Evolutionary conservation across 2,888 invertebrate species (phyloP), one percentile per base, ranked within the genome.

Genomic region (Heteropelma amictum): DNA sequence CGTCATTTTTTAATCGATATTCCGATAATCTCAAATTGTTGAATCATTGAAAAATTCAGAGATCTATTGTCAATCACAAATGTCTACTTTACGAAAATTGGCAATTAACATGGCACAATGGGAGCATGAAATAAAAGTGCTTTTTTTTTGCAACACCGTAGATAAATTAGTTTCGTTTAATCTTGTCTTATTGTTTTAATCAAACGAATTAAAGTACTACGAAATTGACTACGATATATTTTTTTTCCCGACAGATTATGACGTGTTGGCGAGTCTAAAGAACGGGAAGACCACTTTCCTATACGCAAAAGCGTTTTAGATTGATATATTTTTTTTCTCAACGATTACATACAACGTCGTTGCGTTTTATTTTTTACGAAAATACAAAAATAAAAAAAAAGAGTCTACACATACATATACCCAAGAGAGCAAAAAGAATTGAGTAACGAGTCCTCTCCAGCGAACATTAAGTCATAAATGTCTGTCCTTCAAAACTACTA

Each of bases 221-320:
- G 65, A 54, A 47, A n/a, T n/a, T 75, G 19, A 82, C 79, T 81
- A 80, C n/a, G n/a, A 81, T 73, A 65, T 77, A 83, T 58, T 84
- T 86, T 83, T 87, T 87, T 81, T 85, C 82, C 81, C 84, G 84
- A 85, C 87, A 87, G 87, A 87, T 87, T 87, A 85, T 84, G 80
- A 86, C 83, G 84, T 77, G 86, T 85, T 86, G 85, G 83, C 76
- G 83, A 84, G 77, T 82, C 82, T 80, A 83, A 83, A 80, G 63
- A 81, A 80, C 73, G 82, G 71, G 82, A 79, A 75, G 80, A 77
- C 81, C 76, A 80, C 79, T 78, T 80, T 81, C 74, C 84, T 64
- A 77, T 79, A 80, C 79, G 80, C 76, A 79, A 77, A 80, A 77
- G 74, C 78, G 69, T 81, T 76, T 80, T 82, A 80, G 76, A 76